Percentiles rank a stretch among this genome's conserved stretches.
phyloP scores from a whole-genome alignment of 2,113 vertebrate genomes.

The Albula goreensis region DNA sequence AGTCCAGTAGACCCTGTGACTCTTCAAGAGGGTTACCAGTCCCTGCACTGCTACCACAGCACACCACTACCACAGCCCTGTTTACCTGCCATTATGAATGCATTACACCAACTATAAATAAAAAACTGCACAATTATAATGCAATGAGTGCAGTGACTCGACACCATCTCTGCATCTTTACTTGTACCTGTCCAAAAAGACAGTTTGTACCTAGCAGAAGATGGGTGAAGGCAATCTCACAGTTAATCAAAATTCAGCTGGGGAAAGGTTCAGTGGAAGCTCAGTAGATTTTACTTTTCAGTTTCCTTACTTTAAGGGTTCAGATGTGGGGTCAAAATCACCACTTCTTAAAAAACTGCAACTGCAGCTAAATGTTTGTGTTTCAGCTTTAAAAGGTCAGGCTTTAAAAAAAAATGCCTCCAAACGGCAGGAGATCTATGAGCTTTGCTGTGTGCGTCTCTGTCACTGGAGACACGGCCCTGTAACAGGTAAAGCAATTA shows the following conservation, averaged over 20 bases:
- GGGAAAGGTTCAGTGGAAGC: not conserved
- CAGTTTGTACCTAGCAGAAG: not conserved
- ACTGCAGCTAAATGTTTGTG: conserved; percentile 9
- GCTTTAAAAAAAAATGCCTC: not conserved
- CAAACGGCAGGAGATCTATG: conserved; percentile 18
- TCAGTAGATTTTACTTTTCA: not conserved
- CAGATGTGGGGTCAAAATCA: conserved; percentile 4
- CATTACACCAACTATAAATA: not conserved
- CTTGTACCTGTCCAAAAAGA: not conserved
- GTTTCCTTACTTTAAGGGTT: not conserved
- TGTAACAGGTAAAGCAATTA: conserved; percentile 64
- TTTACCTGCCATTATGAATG: not conserved
- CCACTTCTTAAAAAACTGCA: conserved; percentile 9
- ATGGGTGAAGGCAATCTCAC: not conserved
- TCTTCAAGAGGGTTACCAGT: too few species aligned
- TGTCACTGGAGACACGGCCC: conserved; percentile 49
- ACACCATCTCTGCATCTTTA: not conserved
- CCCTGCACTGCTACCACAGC: too few species aligned
- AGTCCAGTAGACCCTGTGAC: too few species aligned
- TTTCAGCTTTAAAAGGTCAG: conserved; percentile 12
- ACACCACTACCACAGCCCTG: not conserved
- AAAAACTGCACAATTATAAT: not conserved
- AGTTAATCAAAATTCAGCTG: not conserved
- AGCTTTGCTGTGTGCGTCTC: conserved; percentile 28
- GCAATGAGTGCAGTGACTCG: not conserved